These are phyloP conservation scores for Unio delphinus DNA, from an alignment of 2,888 invertebrate species.

Conservation along the genomic window DNA sequence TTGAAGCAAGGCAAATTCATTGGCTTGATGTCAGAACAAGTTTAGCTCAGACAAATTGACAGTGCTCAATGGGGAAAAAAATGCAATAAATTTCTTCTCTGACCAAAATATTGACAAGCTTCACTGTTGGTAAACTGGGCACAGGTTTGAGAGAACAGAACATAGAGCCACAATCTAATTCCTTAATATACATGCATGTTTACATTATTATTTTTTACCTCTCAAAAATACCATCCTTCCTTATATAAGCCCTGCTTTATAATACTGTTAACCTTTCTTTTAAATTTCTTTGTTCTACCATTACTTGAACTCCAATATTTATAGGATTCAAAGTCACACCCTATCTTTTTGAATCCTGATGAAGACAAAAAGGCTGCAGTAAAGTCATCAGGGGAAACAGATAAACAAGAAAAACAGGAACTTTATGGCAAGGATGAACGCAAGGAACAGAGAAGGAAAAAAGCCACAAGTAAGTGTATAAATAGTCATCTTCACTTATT, in stretches of 20 bases:
- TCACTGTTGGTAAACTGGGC: too few relatives aligned
- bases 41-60: neutral
- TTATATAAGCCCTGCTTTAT: too few relatives aligned
- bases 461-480: constrained; percentile 82
- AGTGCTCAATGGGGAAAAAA: too few relatives aligned
- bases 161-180: too few relatives aligned
- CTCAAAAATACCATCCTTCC: too few relatives aligned
- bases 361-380: constrained; percentile 17
- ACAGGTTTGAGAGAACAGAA: too few relatives aligned
- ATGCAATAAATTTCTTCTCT: too few relatives aligned
- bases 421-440: constrained; percentile 75
- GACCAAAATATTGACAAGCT: neutral
- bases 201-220: too few relatives aligned
- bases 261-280: neutral
- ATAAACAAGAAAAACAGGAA: constrained; percentile 7
- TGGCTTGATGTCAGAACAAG: too few relatives aligned
- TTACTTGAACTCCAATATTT: neutral
- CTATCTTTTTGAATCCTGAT: constrained; percentile 30
- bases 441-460: constrained; percentile 90
- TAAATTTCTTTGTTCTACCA: neutral
- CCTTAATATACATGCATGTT: too few relatives aligned
- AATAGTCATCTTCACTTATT: neutral
- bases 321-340: constrained; percentile 54
- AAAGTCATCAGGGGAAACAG: constrained; percentile 6
- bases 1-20: too few relatives aligned